Base-by-base conservation (phyloP, 2,888 invertebrate species). In the Pandemis cinnamomeana region DNA sequence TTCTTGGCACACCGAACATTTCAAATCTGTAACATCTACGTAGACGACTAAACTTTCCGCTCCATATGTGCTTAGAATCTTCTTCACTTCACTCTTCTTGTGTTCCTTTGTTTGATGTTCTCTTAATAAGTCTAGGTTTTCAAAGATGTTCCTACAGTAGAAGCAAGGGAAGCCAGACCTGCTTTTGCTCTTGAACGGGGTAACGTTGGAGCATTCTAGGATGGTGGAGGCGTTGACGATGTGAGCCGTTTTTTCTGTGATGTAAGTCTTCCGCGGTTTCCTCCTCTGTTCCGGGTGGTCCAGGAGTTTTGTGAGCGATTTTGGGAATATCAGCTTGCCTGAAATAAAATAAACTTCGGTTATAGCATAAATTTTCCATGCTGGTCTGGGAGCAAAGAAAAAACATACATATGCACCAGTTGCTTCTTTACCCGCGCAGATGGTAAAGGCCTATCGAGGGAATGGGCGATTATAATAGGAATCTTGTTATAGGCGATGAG, bases 31-130 rank as follows among this genome's bases (percentile, higher is more conserved):
- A 0, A 91, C 81, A 51, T 93, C 93, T 0, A 88, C 91, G n/a
- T 93, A 92, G 0, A 93, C 87, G 0, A 91, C 87, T 0, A 92
- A 70, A 7, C 86, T 86, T 75, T 93, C 92, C 0, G 87, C 84
- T 0, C 90, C 88, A 27, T 88, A 88, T 0, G 86, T 86, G 0
- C 80, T 79, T 0, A 92, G 63, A 0, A 89, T 79, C 70, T 84
- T 88, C 8, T 76, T 82, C 0, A 83, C 72, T 62, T 77, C 75
- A 5, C 44, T 58, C 7, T 66, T 74, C n/a, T 55, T 64, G 58
- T 78, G 78, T 27, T 72, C 68, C 8, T 55, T 69, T 0, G 0
- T 27, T 11, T 72, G 71, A 55, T 77, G 77, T 0, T 67, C 58
- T 60, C 70, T 72, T 10, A 77, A 51, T 0, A 46, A 36, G 1